A percentile compares a stretch with the other conserved stretches of the same genome.
These are phyloP conservation scores for Stegodyphus dumicola DNA, from an alignment of 1,140 invertebrate species.

Conservation along the genomic window DNA sequence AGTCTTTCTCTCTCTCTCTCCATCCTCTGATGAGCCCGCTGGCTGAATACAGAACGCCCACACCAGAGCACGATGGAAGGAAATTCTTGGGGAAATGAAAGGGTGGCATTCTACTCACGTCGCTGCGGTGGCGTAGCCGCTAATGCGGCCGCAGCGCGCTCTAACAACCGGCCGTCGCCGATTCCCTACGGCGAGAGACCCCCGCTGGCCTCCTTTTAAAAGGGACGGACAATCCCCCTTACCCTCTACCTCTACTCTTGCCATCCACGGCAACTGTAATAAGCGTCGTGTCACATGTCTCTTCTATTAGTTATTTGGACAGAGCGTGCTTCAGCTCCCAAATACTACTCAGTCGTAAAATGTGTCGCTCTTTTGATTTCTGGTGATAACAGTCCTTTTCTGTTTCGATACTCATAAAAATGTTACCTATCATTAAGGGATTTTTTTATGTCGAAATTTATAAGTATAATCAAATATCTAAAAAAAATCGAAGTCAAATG, in stretches of 20 bases:
- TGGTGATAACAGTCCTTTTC: too few species aligned
- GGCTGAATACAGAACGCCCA: conserved; percentile 58
- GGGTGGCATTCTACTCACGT: conserved; percentile 54
- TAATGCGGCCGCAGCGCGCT: conserved; percentile 48
- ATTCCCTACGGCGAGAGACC: conserved; percentile 47
- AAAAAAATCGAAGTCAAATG: too few species aligned
- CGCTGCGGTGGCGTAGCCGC: conserved; percentile 46
- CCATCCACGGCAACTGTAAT: conserved; percentile 5
- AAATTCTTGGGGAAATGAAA: conserved; percentile 39
- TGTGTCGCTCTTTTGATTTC: too few species aligned
- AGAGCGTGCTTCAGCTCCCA: conserved; percentile 42
- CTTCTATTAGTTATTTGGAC: conserved; percentile 26
- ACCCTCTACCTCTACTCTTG: neutral
- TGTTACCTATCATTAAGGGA: too few species aligned
- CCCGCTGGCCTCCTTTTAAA: conserved; percentile 47
- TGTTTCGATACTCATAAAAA: too few species aligned
- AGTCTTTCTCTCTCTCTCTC: conserved; percentile 6
- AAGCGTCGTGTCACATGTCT: conserved; percentile 48
- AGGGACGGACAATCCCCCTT: conserved; percentile 35
- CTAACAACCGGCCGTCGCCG: conserved; percentile 49
- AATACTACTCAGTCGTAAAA: neutral
- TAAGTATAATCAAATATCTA: too few species aligned
- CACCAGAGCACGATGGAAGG: neutral
- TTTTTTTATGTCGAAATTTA: too few species aligned
- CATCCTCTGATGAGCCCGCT: conserved; percentile 49